Conservation (phyloP, 1,140 invertebrate species). For the Hestina assimilis region DNA sequence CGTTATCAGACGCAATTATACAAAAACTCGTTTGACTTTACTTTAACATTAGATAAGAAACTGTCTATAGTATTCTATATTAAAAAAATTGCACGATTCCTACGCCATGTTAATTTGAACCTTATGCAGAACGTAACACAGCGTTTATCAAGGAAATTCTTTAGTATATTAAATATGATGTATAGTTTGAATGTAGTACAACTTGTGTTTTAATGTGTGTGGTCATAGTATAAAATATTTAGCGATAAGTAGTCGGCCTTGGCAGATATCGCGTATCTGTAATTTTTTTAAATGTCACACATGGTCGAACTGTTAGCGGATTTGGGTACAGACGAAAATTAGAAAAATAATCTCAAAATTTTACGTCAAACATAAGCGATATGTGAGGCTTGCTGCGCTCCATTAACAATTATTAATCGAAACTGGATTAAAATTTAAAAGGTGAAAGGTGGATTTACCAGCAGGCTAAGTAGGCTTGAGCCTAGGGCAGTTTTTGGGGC, state of each 20-base stretch:
- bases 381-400: too few relatives aligned
- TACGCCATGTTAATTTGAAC: neutral
- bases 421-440: too few relatives aligned
- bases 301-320: constrained; percentile 13
- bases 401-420: too few relatives aligned
- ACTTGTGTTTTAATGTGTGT: constrained; percentile 25
- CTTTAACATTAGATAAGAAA: constrained; percentile 37
- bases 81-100: neutral
- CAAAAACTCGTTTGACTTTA: constrained; percentile 41
- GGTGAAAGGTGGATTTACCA: too few relatives aligned
- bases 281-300: constrained; percentile 39
- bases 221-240: constrained; percentile 36
- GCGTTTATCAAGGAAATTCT: neutral
- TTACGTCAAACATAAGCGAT: too few relatives aligned
- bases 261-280: constrained; percentile 57
- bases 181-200: constrained; percentile 22
- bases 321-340: neutral
- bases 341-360: too few relatives aligned
- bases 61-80: constrained; percentile 27
- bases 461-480: too few relatives aligned
- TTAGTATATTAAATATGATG: neutral
- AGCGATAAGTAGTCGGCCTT: constrained; percentile 56
- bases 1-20: constrained; percentile 37
- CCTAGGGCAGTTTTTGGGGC: too few relatives aligned
- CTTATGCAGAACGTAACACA: constrained; percentile 1